phyloP scores from a whole-genome alignment of 23 tunicate species.

The Trididemnum clinides region DNA sequence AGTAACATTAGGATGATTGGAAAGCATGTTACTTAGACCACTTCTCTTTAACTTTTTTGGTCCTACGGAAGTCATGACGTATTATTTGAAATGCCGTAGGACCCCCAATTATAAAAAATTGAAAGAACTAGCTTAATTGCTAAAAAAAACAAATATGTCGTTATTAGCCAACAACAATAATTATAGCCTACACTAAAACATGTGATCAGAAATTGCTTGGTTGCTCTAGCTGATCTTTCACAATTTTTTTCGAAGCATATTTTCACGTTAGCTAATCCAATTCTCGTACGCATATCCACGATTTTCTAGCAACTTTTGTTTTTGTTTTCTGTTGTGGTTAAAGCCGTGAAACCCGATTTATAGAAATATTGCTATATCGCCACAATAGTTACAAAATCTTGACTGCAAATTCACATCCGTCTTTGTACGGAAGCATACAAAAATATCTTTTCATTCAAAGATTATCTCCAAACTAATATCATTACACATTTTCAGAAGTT shows the following conservation, averaged over 20 bases:
- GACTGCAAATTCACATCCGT: neutral
- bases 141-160: too few species aligned
- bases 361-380: constrained; percentile 55
- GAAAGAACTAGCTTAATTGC: too few species aligned
- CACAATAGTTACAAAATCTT: constrained; percentile 26
- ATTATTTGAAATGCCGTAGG: too few species aligned
- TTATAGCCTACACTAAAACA: too few species aligned
- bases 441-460: constrained; percentile 29
- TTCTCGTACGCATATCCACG: constrained; percentile 54
- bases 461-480: constrained; percentile 24
- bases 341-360: constrained; percentile 60
- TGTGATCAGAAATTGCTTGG: too few species aligned
- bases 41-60: too few species aligned
- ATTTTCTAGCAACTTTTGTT: constrained; percentile 57
- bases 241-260: constrained; percentile 35
- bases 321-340: constrained; percentile 37
- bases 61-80: too few species aligned
- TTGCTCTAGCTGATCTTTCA: constrained; percentile 26
- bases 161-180: too few species aligned
- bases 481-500: constrained; percentile 25
- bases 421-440: constrained; percentile 2
- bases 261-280: constrained; percentile 35
- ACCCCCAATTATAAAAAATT: too few species aligned
- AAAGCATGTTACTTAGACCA: too few species aligned
- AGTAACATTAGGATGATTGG: too few species aligned